Evolutionary conservation across 2,797 vertebrate genomes (phyloP), one percentile per base, ranked within the genome.

Genomic region (Chaetodon trifasciatus): DNA sequence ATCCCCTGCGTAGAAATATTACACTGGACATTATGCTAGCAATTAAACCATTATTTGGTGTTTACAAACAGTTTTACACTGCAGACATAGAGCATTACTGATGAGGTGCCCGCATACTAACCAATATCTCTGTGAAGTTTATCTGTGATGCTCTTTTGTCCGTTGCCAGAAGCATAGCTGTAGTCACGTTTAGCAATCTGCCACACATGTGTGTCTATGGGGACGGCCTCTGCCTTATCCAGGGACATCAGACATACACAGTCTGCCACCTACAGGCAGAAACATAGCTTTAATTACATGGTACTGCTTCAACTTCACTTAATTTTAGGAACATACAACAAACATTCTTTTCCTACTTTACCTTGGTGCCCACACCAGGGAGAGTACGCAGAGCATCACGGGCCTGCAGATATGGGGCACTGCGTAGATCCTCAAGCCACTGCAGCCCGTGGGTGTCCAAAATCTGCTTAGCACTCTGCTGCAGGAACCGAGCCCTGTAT

Each of bases 171-270:
- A 0, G 76, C 82, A 66, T 92, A 92, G 1, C 86, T 88, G 0
- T 99, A 99, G 91, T 97, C 97, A 42, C 96, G 95, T 52, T 91
- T 96, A 0, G 97, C 97, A 0, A 99, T 97, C 88, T 97, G 97
- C 98, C 97, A 98, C 58, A 99, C 89, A 0, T 99, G 98, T 10
- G 98, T 96, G 63, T 99, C 98, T 77, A 99, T 91, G 0, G 98
- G 98, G 52, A 99, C 96, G 0, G 97, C 97, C 23, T 97, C 96
- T 0, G 95, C 67, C 85, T 99, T 99, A 93, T 99, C 97, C 86
- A 99, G 94, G 0, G 97, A 96, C 97, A 97, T 96, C 84, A 99
- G 91, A 86, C 98, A 99, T 17, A 97, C 97, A 11, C 98, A 99
- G 92, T 99, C 96, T 0, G 98, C 98, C 49, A 99, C 97, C 98